A percentile compares a stretch with the other conserved stretches of the same genome.
Conservation (phyloP, 2,797 vertebrate genomes). For the Gymnoscopelus braueri region DNA sequence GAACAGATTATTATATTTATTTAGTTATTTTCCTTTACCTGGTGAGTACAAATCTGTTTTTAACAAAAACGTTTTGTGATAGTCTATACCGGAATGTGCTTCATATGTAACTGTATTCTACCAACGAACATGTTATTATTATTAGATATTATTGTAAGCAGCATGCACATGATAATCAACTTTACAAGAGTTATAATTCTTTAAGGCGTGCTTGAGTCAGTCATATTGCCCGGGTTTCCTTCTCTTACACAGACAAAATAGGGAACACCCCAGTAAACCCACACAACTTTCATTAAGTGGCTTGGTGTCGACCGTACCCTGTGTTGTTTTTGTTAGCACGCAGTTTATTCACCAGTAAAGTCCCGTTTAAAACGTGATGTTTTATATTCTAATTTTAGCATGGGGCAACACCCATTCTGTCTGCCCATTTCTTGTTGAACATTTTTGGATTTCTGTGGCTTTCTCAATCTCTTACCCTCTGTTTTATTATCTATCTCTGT, state of each 20-base stretch:
- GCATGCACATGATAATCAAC: not conserved
- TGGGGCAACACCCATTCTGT: slow-evolving; percentile 47
- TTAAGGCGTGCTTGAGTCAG: slow-evolving; percentile 5
- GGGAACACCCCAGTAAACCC: slow-evolving; percentile 45
- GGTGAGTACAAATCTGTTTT: not conserved
- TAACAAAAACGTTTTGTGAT: not conserved
- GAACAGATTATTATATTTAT: slow-evolving; percentile 11
- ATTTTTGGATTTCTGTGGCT: not conserved
- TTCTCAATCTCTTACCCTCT: slow-evolving; percentile 23
- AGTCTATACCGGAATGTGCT: not conserved
- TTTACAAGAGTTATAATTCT: slow-evolving; percentile 27
- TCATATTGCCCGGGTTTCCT: slow-evolving; percentile 22
- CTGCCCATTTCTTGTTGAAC: not conserved
- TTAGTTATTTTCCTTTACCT: not conserved
- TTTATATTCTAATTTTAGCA: slow-evolving; percentile 27
- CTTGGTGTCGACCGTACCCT: slow-evolving; percentile 20
- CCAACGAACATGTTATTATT: not conserved
- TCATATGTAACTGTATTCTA: not conserved
- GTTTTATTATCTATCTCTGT: too few species aligned
- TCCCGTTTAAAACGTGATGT: slow-evolving; percentile 36
- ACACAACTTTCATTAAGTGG: slow-evolving; percentile 45
- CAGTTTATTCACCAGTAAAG: slow-evolving; percentile 39
- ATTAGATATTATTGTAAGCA: not conserved
- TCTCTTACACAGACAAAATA: slow-evolving; percentile 22
- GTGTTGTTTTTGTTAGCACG: slow-evolving; percentile 28